Base-by-base conservation (phyloP, 2,888 invertebrate species). In the Tholera decimalis region DNA sequence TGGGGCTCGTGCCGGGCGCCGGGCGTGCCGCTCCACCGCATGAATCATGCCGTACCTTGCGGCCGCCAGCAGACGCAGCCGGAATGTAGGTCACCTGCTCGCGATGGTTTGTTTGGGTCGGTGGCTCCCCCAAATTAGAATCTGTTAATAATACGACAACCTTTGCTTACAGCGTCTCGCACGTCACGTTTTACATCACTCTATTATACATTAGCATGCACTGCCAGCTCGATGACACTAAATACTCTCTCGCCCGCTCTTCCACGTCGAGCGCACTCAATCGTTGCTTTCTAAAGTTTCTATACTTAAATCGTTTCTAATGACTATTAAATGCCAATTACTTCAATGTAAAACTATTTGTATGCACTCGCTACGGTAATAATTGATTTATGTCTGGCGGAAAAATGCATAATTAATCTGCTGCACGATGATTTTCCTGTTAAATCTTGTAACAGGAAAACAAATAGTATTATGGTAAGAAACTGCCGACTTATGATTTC, bases 81-180 rank as follows among this genome's bases (percentile, higher is more conserved):
- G 89, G 90, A 87, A 95, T 93, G 89, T 94, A 92, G 94, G 94
- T 93, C 94, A 92, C 89, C 89, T 89, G 92, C 88, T 93, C 89
- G 88, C 89, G 89, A 93, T 94, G 93, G 92, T 95, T 94, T 95
- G 95, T 95, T 95, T 95, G 94, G 95, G 73, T 74, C 73, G 73
- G 78, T 77, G 66, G 73, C 93, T 93, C 93, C 93, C 90, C 90
- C 89, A 89, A 93, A 93, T 94, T 94, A 94, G 92, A 92, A 90
- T 89, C 89, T 89, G 92, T 90, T 93, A 93, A 92, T 93, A 93
- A 92, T 94, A 93, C 89, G 90, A 88, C 90, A 93, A 93, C 92
- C 93, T 93, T 93, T 93, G 89, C 89, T 88, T 89, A 85, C 83
- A 82, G 82, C 87, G 82, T 84, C 86, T 84, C 86, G 80, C 72